Conservation (phyloP, 1,140 invertebrate genomes). For the Achatina immaculata region DNA sequence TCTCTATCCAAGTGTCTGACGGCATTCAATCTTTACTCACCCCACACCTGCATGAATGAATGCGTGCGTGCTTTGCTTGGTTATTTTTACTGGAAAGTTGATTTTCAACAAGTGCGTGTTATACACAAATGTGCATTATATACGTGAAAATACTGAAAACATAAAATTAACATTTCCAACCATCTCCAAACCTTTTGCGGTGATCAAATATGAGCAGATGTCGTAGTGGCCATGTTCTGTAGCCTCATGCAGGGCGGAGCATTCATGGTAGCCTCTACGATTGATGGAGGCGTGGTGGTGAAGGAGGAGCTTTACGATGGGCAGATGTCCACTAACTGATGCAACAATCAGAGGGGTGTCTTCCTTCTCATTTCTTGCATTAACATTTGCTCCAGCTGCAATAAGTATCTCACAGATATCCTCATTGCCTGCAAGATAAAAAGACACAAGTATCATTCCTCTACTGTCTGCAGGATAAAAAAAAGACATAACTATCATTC, state of each 20-base stretch:
- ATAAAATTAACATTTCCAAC: no score
- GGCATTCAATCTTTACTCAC: no score
- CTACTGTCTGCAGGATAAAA: background rate
- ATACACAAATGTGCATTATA: no score
- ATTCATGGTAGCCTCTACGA: constrained; percentile 72
- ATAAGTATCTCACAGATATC: constrained; percentile 74
- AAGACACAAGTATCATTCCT: background rate
- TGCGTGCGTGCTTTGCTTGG: no score
- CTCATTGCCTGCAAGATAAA: constrained; percentile 58
- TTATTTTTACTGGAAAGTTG: no score
- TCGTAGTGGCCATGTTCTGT: constrained; percentile 18
- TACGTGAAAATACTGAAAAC: no score
- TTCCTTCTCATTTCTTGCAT: constrained; percentile 54
- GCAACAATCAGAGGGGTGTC: constrained; percentile 91
- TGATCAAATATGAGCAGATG: constrained; percentile 17
- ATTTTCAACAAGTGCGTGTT: no score
- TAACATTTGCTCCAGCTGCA: constrained; percentile 62
- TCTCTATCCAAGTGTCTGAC: no score
- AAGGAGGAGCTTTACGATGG: constrained; percentile 85
- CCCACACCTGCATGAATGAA: no score
- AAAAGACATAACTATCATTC: constrained; percentile 59
- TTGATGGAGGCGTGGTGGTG: constrained; percentile 87
- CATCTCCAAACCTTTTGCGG: background rate
- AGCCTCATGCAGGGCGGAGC: constrained; percentile 57
- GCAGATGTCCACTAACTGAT: constrained; percentile 85